phyloP scores from a whole-genome alignment of 2,113 vertebrate genomes.

The Ammodytes marinus region DNA sequence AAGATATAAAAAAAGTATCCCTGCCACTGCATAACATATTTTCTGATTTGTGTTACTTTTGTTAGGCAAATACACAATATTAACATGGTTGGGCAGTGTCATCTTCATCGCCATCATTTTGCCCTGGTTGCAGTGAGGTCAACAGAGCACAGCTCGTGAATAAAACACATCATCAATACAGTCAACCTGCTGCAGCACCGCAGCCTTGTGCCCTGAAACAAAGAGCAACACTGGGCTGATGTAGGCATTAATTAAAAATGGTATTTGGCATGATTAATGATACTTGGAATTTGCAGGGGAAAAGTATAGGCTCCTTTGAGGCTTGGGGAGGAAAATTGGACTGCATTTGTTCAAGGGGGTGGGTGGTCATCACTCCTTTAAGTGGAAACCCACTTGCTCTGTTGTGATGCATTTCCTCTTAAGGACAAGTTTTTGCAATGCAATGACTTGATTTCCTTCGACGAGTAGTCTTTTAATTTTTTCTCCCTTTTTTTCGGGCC shows the following conservation, averaged over 20 bases:
- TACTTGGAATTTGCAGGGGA: constrained; percentile 71
- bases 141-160: constrained; percentile 19
- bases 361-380: constrained; percentile 66
- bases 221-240: constrained; percentile 51
- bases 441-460: constrained; percentile 71
- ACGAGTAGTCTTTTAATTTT: constrained; percentile 59
- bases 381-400: constrained; percentile 48
- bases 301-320: constrained; percentile 57
- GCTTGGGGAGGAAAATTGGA: constrained; percentile 54
- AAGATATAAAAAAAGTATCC: too few species aligned
- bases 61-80: constrained; percentile 24
- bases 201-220: constrained; percentile 71
- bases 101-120: background rate
- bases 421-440: constrained; percentile 50
- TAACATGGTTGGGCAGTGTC: background rate
- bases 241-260: constrained; percentile 81
- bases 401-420: constrained; percentile 55
- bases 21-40: background rate
- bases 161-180: constrained; percentile 57
- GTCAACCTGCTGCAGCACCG: constrained; percentile 51
- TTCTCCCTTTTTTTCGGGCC: constrained; percentile 39
- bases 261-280: constrained; percentile 84
- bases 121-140: constrained; percentile 18
- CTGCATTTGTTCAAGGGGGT: constrained; percentile 55
- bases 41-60: constrained; percentile 10